Percentiles rank a stretch among this genome's conserved stretches.
These are phyloP conservation scores for Polydrusus pterygomalis DNA, from an alignment of 2,888 invertebrate genomes.

Conservation along the genomic window DNA sequence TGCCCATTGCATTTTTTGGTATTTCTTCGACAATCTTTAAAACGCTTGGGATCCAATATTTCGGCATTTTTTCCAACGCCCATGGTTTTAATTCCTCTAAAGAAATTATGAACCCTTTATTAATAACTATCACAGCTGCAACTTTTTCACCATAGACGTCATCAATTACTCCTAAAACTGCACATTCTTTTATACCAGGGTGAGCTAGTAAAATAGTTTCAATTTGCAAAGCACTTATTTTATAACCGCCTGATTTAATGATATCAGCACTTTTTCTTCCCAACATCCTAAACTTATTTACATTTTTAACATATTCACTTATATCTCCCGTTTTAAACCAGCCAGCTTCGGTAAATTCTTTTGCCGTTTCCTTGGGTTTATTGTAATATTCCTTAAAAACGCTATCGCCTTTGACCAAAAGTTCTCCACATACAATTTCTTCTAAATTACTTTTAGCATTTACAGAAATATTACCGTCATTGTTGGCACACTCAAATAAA, in stretches of 20 bases:
- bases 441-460: constrained; percentile 58
- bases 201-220: constrained; percentile 87
- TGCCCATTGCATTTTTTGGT: constrained; percentile 92
- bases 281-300: constrained; percentile 82
- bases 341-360: constrained; percentile 85
- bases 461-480: constrained; percentile 62
- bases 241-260: constrained; percentile 90
- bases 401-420: constrained; percentile 79
- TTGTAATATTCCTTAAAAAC: constrained; percentile 88
- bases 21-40: constrained; percentile 78
- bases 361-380: constrained; percentile 79
- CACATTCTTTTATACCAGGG: constrained; percentile 83
- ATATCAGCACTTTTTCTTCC: constrained; percentile 90
- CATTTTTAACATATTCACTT: constrained; percentile 75
- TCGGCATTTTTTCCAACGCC: constrained; percentile 75
- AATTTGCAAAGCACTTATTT: constrained; percentile 89
- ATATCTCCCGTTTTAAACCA: constrained; percentile 95
- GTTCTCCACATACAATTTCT: constrained; percentile 73
- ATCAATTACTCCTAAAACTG: constrained; percentile 83
- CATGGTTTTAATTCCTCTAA: constrained; percentile 49
- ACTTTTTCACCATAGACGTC: constrained; percentile 88
- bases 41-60: constrained; percentile 83
- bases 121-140: constrained; percentile 70
- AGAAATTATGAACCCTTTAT: constrained; percentile 35
- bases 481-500: constrained; percentile 66